A percentile compares a stretch with the other conserved stretches of the same genome.
These are phyloP conservation scores for Drosophila ohnishii DNA, from an alignment of 1,140 invertebrate species.

Conservation along the genomic window DNA sequence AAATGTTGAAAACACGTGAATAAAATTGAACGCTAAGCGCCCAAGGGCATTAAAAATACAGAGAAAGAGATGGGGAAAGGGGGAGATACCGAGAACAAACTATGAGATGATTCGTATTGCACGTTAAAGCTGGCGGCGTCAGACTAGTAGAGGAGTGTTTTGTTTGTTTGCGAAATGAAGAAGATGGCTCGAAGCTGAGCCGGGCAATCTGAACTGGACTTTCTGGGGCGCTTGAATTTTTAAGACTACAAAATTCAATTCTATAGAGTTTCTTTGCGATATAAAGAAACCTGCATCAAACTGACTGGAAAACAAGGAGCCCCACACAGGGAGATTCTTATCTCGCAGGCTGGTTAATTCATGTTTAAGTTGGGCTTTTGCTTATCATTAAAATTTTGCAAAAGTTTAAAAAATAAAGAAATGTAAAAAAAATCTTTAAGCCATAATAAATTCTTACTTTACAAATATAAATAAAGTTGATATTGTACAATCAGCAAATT, in stretches of 20 bases:
- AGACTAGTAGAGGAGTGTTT: slow-evolving; percentile 18
- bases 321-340: too few relatives aligned
- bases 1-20: slow-evolving; percentile 74
- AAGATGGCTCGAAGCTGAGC: slow-evolving; percentile 16
- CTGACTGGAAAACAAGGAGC: not conserved
- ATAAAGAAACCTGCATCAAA: not conserved
- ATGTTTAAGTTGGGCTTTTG: not conserved
- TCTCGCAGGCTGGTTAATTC: not conserved
- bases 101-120: slow-evolving; percentile 77
- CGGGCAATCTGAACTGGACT: not conserved
- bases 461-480: not conserved
- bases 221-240: slow-evolving; percentile 10
- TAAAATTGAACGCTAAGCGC: slow-evolving; percentile 64
- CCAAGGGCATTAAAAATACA: slow-evolving; percentile 52
- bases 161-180: slow-evolving; percentile 12
- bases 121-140: slow-evolving; percentile 61
- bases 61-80: slow-evolving; percentile 21
- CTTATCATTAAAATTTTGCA: not conserved
- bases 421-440: too few relatives aligned
- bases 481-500: not conserved
- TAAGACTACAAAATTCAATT: not conserved
- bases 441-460: too few relatives aligned
- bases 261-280: not conserved
- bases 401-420: not conserved
- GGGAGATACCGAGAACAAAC: slow-evolving; percentile 36